Base-by-base conservation (phyloP, 2,797 vertebrate genomes). In the Mus spretus region DNA sequence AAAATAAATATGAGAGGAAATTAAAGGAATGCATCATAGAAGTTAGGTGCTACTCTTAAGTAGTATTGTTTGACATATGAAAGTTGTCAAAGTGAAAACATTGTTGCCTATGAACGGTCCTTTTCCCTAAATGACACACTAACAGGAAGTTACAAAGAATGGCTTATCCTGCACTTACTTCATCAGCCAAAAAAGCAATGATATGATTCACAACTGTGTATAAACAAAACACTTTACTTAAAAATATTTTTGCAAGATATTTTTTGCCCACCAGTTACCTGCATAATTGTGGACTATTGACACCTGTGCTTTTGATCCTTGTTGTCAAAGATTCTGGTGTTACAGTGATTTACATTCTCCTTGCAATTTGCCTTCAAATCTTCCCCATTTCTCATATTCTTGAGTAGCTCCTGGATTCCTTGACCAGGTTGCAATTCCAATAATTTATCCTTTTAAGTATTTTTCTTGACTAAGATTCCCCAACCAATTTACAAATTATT, bases 401-500 rank as follows among this genome's bases (percentile, higher is more conserved):
- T 67, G 26, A 77, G 89, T 84, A 83, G 20, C 22, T 59, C 22
- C 13, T 90, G 31, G 26, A 28, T 77, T 65, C 70, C 37, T 37
- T 8, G 50, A 67, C 1, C 2, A 31, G 10, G 3, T 61, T 72
- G 1, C 34, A 83, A 57, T 91, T 94, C 31, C 34, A 94, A 55
- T 59, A 91, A 77, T 59, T 96, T 75, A 53, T 11, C 77, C 8
- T 89, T 89, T 59, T 17, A 74, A 20, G 89, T 31, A 70, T 80
- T 85, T 93, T 93, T 91, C 12, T 26, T 81, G 80, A 70, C 78
- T 40, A 83, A 47, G 81, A 87, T 89, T 57, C 59, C 15, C 5
- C 24, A 81, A 65, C 61, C 20, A 20, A 12, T 89, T 74, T 85
- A 77, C 55, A 85, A 92, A 95, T 95, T 91, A 0, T 91, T 95